Evolutionary conservation across 2,113 vertebrate species (phyloP).

Genomic region (Alaudala cheleensis): DNA sequence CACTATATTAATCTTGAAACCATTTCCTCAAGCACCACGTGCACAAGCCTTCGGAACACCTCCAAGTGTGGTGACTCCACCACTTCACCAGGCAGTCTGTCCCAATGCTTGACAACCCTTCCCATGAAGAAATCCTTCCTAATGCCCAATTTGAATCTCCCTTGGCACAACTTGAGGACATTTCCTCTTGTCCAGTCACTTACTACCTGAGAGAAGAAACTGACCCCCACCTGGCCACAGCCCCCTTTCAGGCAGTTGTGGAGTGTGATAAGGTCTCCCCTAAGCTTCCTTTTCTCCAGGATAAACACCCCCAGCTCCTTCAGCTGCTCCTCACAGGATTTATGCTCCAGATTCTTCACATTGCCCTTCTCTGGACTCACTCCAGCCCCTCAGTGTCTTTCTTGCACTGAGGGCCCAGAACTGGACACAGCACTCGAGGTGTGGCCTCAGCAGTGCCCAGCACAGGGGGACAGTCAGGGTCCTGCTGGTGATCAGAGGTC

Average conservation of each 20-base stretch:
- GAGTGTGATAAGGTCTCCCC: rapidly evolving
- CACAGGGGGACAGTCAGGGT: neutral
- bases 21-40: rapidly evolving
- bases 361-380: neutral
- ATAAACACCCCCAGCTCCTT: neutral
- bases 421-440: neutral
- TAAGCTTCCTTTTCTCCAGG: neutral
- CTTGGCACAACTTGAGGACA: neutral
- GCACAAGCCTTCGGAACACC: neutral
- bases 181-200: neutral
- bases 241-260: rapidly evolving
- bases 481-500: neutral
- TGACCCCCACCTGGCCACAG: rapidly evolving
- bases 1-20: neutral
- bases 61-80: neutral
- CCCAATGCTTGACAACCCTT: neutral
- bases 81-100: neutral
- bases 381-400: neutral
- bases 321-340: neutral
- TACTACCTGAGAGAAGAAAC: rapidly evolving
- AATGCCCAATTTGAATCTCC: neutral
- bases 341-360: neutral
- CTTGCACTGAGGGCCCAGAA: neutral
- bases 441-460: neutral
- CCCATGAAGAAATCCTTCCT: neutral